These are phyloP conservation scores for Turdus rufiventris DNA, from an alignment of 2,113 vertebrate species.

Conservation along the genomic window DNA sequence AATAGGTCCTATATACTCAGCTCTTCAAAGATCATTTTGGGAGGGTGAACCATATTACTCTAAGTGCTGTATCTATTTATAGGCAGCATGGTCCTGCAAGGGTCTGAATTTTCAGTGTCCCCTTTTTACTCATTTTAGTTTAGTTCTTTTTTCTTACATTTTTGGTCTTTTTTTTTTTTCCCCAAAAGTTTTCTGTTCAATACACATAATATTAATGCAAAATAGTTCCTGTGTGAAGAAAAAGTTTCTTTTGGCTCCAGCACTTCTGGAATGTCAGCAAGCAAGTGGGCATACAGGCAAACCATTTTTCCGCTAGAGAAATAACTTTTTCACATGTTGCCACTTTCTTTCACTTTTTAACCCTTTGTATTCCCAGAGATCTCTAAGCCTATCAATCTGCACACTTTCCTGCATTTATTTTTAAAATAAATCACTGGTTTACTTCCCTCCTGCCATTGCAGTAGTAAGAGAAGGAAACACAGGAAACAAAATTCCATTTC, in stretches of 20 bases:
- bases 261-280: not conserved
- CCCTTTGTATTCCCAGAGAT: not conserved
- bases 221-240: not conserved
- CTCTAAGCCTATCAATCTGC: not conserved
- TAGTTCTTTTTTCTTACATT: not conserved
- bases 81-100: not conserved
- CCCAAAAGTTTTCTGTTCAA: not conserved
- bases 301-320: not conserved
- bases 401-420: not conserved
- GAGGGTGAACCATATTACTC: not conserved
- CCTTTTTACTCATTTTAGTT: not conserved
- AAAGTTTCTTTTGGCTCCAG: rapidly evolving
- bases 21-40: not conserved
- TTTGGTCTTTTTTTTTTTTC: not conserved
- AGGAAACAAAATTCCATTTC: not conserved
- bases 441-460: not conserved
- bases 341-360: not conserved
- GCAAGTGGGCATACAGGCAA: not conserved
- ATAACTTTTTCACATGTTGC: not conserved
- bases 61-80: not conserved
- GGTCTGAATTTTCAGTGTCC: not conserved
- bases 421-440: not conserved
- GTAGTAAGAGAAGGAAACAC: not conserved
- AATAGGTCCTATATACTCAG: not conserved
- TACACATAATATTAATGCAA: not conserved